Evolutionary conservation across 2,113 vertebrate genomes (phyloP), one percentile per base, ranked within the genome.

Genomic region (Phyllopteryx taeniolatus): DNA sequence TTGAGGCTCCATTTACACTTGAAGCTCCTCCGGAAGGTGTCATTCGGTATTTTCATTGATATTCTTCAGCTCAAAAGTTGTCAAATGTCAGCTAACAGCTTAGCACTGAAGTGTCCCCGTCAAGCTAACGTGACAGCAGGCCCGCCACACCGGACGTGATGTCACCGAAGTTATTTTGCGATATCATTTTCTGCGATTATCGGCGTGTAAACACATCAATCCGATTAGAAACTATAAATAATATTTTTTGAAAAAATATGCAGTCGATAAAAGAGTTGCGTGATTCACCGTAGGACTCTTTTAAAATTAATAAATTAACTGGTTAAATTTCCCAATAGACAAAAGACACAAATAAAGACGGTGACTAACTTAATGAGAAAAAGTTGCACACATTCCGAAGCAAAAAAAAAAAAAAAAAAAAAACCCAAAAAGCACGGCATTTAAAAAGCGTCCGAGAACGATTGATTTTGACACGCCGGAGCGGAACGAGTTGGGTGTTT

Each of bases 401-500:
- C 10, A 5, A 31, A 57, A 13, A 57, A 3, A 5, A 22, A n/a
- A 5, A 10, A 4, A 27, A 57, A 57, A 27, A 51, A 39, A 39
- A 39, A 13, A n/a, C n/a, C n/a, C n/a, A n/a, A n/a, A 14, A 47
- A 39, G 49, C 19, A 10, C 46, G 46, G 46, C 43, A 54, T 54
- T 20, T 56, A n/a, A 56, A 22, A 22, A 22, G 5, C 19, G 10
- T 22, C 10, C 10, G 43, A 44, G 10, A 54, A 54, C 2, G 7
- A 44, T 71, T 87, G 88, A 83, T 74, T 85, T 0, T 68, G 85
- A 83, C 82, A 76, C 15, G 5, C 0, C 0, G 0, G 0, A 65
- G 47, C 71, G 82, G 87, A 88, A 80, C 19, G 20, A 8, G 5
- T 59, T 31, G 1, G 20, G 1, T 59, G 22, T 59, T 59, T 51